Base-by-base conservation (phyloP, 2,888 invertebrate genomes). In the Xestia rhomboidea region DNA sequence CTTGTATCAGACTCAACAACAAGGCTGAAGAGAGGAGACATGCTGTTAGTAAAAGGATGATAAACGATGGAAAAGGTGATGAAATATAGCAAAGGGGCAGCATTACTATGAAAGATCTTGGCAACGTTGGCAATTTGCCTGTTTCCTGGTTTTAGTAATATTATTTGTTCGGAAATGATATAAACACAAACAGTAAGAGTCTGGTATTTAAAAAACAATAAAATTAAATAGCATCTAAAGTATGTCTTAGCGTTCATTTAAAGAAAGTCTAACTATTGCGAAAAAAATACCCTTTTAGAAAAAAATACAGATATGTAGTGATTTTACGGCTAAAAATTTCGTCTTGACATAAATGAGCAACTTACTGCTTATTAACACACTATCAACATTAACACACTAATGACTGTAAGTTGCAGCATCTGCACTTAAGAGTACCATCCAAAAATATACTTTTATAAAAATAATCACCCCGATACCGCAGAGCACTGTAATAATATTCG, bases 401-500 rank as follows among this genome's bases (percentile, higher is more conserved):
- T 18, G 10, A 18, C 5, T 51, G 18, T 7, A 64, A 49, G 34
- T 57, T 21, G 64, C 27, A 66, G 30, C 64, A 21, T 64, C 49
- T 64, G 24, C 27, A 57, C 11, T 24, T 57, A 57, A 80, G 46
- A n/a, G 34, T 24, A 63, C 15, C 27, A 24, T 49, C 30, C 41
- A 49, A 81, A 81, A 81, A 51, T 64, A 81, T 1, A 38, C 8
- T 44, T 69, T 69, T 18, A 68, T 27, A 83, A 73, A 83, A 82
- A 83, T 73, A 68, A 60, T 64, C 57, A 24, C 6, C 30, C 34
- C 21, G 79, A 49, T 41, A 27, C 64, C 69, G 38, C 70, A 75
- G 41, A 73, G 57, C 74, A 68, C 79, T 68, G 80, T 68, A 46
- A 85, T 79, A 84, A 78, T 72, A 77, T 87, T 81, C 77, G 73